These are phyloP conservation scores for Dicerorhinus sumatrensis DNA, from an alignment of 2,113 vertebrate genomes.

Conservation along the genomic window DNA sequence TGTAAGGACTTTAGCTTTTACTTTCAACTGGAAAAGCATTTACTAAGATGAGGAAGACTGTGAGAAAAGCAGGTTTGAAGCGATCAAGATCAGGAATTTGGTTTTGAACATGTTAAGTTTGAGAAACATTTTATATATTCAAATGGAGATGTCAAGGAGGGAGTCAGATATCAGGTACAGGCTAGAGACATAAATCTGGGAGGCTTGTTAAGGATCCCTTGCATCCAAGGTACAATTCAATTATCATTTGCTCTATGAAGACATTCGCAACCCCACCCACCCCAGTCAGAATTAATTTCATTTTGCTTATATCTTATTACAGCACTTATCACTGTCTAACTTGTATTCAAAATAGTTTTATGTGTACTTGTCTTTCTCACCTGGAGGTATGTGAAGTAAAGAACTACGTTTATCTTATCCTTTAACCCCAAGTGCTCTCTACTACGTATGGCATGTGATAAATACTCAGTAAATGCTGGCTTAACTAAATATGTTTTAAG, in stretches of 20 bases:
- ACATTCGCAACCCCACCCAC: neutral
- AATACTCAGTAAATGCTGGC: neutral
- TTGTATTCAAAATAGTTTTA: neutral
- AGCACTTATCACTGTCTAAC: neutral
- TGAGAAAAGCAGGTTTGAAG: neutral
- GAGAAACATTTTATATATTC: neutral
- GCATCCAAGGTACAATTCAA: neutral
- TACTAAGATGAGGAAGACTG: neutral
- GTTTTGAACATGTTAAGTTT: neutral
- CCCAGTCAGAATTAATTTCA: neutral
- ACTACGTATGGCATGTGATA: neutral
- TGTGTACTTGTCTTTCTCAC: neutral
- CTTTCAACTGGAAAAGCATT: neutral
- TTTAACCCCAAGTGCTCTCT: neutral
- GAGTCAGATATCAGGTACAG: neutral
- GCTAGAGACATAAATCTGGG: neutral
- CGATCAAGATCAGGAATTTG: slow-evolving; percentile 3
- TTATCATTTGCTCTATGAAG: neutral
- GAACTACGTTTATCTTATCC: neutral
- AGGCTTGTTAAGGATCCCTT: neutral
- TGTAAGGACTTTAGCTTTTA: neutral
- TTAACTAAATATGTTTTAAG: neutral
- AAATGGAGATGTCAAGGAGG: neutral
- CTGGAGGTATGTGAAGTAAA: neutral
- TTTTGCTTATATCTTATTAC: slow-evolving; percentile 13